These are phyloP conservation scores for Kradibia gibbosae DNA, from an alignment of 1,140 invertebrate genomes.

Conservation along the genomic window DNA sequence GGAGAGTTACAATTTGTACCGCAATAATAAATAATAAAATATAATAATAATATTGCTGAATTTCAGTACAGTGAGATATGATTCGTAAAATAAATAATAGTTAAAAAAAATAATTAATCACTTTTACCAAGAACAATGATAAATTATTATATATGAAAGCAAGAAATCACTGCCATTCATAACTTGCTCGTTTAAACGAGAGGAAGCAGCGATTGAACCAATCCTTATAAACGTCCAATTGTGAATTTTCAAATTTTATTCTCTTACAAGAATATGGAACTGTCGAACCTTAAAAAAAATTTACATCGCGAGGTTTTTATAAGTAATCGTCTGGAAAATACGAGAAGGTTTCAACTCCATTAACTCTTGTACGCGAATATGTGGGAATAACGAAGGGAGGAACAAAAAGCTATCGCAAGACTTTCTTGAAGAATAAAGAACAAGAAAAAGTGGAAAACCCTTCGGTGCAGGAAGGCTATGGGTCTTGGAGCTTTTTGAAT, in stretches of 20 bases:
- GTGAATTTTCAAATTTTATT: constrained; percentile 6
- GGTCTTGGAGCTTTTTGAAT: not conserved
- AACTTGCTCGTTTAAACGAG: constrained; percentile 2
- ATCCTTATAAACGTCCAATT: constrained; percentile 39
- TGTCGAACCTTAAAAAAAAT: constrained; percentile 34
- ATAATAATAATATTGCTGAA: not conserved
- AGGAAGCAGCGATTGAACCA: not conserved
- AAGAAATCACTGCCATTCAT: constrained; percentile 15
- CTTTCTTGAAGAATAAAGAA: not conserved
- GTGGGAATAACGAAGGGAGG: not conserved
- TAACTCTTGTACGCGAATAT: constrained; percentile 30
- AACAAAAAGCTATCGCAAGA: not conserved
- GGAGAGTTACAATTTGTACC: no score
- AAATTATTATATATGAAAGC: not conserved
- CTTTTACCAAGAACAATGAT: not conserved
- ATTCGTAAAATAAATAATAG: not conserved
- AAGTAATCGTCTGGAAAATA: constrained; percentile 49
- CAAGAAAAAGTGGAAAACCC: not conserved
- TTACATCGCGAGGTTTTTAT: constrained; percentile 38
- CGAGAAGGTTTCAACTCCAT: constrained; percentile 47
- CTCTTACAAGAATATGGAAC: constrained; percentile 30
- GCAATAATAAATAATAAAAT: no score
- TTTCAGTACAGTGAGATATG: not conserved
- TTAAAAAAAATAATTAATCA: not conserved
- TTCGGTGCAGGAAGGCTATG: not conserved